Percentiles rank a stretch among this genome's conserved stretches.
Evolutionary conservation across 2,797 vertebrate genomes (phyloP).

Genomic region (Brachyalestes nurse): DNA sequence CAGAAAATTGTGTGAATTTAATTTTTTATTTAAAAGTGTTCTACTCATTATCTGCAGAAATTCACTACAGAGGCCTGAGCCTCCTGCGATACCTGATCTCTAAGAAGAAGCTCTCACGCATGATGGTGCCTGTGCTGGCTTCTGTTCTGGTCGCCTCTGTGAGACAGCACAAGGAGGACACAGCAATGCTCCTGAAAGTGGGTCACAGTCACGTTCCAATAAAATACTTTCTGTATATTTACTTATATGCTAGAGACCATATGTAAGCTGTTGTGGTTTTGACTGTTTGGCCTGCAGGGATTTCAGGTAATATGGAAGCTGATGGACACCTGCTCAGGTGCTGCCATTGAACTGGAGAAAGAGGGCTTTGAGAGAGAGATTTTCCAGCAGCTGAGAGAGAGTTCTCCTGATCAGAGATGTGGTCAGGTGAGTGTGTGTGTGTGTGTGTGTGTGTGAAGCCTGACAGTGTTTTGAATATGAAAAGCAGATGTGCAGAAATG

Average conservation of each 20-base stretch:
- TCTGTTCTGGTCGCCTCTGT: conserved; percentile 85
- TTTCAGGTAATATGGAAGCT: conserved; percentile 84
- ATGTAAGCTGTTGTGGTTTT: not conserved
- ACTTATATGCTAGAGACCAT: not conserved
- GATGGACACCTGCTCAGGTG: conserved; percentile 83
- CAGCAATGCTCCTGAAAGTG: conserved; percentile 87
- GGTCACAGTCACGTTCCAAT: conserved; percentile 22
- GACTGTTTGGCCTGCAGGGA: conserved; percentile 68
- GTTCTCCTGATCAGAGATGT: conserved; percentile 71
- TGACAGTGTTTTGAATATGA: not conserved
- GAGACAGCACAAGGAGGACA: conserved; percentile 79
- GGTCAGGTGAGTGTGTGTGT: conserved; percentile 74
- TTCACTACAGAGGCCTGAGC: conserved; percentile 89
- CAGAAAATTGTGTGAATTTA: not conserved
- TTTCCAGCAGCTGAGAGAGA: conserved; percentile 86
- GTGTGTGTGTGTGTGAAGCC: not conserved
- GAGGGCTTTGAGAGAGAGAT: conserved; percentile 88
- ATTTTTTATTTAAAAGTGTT: not conserved
- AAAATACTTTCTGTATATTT: not conserved
- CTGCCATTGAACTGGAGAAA: conserved; percentile 83
- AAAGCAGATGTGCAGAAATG: not conserved
- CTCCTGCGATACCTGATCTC: conserved; percentile 85
- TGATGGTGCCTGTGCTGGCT: conserved; percentile 85
- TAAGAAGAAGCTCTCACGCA: conserved; percentile 85
- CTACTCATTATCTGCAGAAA: conserved; percentile 74